phyloP scores from a whole-genome alignment of 2,888 invertebrate species.

The Anarsia innoxiella region DNA sequence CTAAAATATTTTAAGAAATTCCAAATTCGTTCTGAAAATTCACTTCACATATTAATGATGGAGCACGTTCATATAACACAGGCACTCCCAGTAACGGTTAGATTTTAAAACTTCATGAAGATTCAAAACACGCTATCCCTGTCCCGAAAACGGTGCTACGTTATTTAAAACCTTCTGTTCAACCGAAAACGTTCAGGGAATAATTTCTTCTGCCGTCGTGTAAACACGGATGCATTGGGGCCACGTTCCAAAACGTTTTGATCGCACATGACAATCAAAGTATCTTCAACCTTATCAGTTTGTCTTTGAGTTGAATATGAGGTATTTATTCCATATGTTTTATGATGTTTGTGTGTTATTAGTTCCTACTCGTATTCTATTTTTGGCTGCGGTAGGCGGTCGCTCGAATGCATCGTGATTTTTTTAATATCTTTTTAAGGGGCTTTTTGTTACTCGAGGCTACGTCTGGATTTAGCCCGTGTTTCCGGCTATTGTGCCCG shows the following conservation, averaged over 20 bases:
- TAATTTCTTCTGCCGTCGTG: slow-evolving; percentile 57
- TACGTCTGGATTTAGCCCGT: slow-evolving; percentile 56
- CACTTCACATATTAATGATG: too few species aligned
- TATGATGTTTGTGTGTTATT: neutral
- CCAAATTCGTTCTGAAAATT: too few species aligned
- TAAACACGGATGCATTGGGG: slow-evolving; percentile 46
- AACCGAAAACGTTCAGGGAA: slow-evolving; percentile 45
- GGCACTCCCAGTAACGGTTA: too few species aligned
- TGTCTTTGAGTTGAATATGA: too few species aligned
- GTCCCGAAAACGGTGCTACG: slow-evolving; percentile 12
- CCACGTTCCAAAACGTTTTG: neutral
- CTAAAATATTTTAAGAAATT: too few species aligned
- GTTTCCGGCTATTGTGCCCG: slow-evolving; percentile 65
- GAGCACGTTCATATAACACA: too few species aligned
- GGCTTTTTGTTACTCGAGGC: slow-evolving; percentile 54
- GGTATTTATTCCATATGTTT: too few species aligned
- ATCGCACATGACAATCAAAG: neutral
- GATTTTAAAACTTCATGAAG: too few species aligned
- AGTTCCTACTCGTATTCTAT: slow-evolving; percentile 44
- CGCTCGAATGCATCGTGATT: slow-evolving; percentile 55
- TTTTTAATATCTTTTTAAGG: slow-evolving; percentile 50
- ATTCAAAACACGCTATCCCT: neutral
- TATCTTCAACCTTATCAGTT: neutral
- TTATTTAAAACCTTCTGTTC: slow-evolving; percentile 46
- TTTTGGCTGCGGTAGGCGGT: slow-evolving; percentile 74